phyloP scores from a whole-genome alignment of 2,113 vertebrate species.

The Platycercus adscitus region DNA sequence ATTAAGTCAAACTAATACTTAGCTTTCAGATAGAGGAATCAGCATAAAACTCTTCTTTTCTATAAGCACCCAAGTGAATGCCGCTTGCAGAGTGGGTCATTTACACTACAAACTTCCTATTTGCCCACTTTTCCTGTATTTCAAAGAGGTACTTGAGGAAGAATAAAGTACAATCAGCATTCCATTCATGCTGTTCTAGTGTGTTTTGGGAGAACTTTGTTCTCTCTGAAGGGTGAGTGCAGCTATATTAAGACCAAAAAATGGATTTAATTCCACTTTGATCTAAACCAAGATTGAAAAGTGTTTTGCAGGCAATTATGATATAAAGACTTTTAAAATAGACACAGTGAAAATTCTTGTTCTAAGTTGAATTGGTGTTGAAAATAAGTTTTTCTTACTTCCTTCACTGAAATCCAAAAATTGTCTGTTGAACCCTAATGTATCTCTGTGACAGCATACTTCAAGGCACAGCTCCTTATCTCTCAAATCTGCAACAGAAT shows the following conservation, averaged over 20 bases:
- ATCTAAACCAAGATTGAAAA: background rate
- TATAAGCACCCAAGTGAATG: background rate
- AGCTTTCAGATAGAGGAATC: background rate
- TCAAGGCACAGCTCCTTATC: background rate
- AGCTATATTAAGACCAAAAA: background rate
- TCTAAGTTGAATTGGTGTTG: background rate
- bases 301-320: background rate
- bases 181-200: background rate
- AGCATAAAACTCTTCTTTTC: background rate
- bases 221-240: background rate
- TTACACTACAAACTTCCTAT: background rate
- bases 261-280: background rate
- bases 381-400: background rate
- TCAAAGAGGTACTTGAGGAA: slow-evolving; percentile 37
- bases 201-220: background rate
- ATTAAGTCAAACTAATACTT: background rate
- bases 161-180: slow-evolving; percentile 33
- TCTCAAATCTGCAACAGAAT: background rate
- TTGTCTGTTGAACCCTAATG: background rate
- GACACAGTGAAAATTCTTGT: background rate
- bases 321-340: background rate
- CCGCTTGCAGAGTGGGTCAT: background rate
- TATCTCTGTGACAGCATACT: background rate
- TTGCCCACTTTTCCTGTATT: background rate
- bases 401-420: background rate